A percentile compares a stretch with the other conserved stretches of the same genome.
These are phyloP conservation scores for Pocillopora damicornis DNA, from an alignment of 64 coral and sea anemone species.

Conservation along the genomic window DNA sequence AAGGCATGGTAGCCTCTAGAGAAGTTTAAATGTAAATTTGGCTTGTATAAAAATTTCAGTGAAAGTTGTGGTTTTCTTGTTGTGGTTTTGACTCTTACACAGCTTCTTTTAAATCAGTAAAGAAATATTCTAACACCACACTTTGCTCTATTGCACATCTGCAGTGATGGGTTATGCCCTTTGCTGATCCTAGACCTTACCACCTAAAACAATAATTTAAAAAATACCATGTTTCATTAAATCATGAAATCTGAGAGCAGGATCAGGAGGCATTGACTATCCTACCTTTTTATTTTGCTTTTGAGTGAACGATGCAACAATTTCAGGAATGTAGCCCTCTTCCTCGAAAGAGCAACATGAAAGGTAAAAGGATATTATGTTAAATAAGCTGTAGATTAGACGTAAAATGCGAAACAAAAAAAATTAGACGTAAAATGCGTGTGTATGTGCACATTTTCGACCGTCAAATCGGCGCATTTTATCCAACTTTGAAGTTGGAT, in stretches of 20 bases:
- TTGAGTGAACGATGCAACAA: neutral
- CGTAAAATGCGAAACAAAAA: neutral
- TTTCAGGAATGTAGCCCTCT: neutral
- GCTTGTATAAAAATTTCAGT: neutral
- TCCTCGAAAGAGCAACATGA: neutral
- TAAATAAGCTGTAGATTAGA: neutral
- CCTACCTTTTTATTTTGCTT: neutral
- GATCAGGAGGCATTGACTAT: neutral
- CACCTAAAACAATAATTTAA: no score
- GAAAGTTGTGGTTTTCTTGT: neutral
- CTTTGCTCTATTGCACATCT: neutral
- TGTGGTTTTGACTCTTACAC: neutral
- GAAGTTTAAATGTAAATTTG: neutral
- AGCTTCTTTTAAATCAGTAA: neutral
- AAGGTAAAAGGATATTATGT: neutral
- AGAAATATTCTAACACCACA: neutral
- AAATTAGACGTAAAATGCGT: neutral
- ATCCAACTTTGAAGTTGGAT: conserved; percentile 39
- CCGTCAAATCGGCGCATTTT: conserved; percentile 36
- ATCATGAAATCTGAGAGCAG: neutral
- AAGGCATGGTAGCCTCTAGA: neutral
- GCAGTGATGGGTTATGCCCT: no score
- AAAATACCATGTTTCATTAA: no score
- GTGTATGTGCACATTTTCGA: neutral
- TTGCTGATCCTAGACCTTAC: no score